Conservation (phyloP, 1,140 invertebrate genomes). For the Drosophila nasuta region DNA sequence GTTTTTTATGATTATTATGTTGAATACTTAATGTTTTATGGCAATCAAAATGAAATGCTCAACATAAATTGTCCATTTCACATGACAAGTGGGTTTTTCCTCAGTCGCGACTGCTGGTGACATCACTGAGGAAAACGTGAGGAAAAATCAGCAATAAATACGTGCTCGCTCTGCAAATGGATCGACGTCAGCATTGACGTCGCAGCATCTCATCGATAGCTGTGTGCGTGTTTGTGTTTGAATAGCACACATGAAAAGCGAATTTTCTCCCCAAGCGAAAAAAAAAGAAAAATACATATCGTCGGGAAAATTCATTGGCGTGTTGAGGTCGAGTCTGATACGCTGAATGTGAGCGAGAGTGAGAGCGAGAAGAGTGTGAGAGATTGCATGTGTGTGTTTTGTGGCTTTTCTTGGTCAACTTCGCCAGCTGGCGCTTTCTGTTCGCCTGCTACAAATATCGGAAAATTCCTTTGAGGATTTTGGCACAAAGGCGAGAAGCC, state of each 20-base stretch:
- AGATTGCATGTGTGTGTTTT: slow-evolving; percentile 44
- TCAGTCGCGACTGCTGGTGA: slow-evolving; percentile 2
- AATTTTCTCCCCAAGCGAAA: slow-evolving; percentile 76
- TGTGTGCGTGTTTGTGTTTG: slow-evolving; percentile 25
- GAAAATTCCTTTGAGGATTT: slow-evolving; percentile 85
- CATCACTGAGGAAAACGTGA: slow-evolving; percentile 53
- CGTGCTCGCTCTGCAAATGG: slow-evolving; percentile 54
- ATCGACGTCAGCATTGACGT: slow-evolving; percentile 67
- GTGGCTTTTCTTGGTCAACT: slow-evolving; percentile 79
- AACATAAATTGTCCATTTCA: slow-evolving; percentile 11
- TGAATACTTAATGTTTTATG: slow-evolving; percentile 18
- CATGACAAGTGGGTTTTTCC: slow-evolving; percentile 40
- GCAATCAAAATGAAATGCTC: slow-evolving; percentile 16
- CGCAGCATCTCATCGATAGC: slow-evolving; percentile 72
- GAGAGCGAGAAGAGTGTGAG: slow-evolving; percentile 3
- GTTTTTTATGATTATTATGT: slow-evolving; percentile 26
- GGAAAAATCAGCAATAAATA: slow-evolving; percentile 45
- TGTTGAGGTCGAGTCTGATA: slow-evolving; percentile 54
- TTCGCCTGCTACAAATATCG: slow-evolving; percentile 82
- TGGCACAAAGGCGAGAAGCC: slow-evolving; percentile 81
- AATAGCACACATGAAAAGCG: slow-evolving; percentile 75
- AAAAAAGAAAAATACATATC: slow-evolving; percentile 61
- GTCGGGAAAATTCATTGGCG: slow-evolving; percentile 74
- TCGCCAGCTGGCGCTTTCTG: slow-evolving; percentile 67
- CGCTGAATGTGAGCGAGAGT: background rate